Evolutionary conservation across 2,797 vertebrate species (phyloP).

Genomic region (Mus caroli): DNA sequence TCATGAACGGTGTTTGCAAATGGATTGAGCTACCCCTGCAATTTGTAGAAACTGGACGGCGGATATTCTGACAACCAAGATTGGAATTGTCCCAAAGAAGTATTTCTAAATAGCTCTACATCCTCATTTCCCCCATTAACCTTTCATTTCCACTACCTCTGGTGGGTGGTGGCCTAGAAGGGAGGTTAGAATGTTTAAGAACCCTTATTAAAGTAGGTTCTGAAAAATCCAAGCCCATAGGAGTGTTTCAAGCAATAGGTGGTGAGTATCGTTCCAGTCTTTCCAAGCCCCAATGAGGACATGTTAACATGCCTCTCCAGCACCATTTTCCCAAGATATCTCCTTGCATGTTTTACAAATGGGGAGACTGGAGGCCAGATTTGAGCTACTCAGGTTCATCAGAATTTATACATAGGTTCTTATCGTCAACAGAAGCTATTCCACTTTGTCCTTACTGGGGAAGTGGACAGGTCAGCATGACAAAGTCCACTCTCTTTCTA

Average conservation of each 20-base stretch:
- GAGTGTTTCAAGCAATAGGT: not conserved
- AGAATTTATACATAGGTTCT: not conserved
- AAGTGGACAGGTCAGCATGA: not conserved
- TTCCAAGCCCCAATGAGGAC: too few relatives aligned
- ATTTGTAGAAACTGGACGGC: not conserved
- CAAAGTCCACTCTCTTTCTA: not conserved
- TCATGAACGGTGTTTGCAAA: not conserved
- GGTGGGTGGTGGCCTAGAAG: not conserved
- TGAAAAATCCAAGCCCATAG: not conserved
- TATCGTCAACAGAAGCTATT: not conserved
- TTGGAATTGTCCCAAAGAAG: not conserved
- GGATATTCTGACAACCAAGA: not conserved
- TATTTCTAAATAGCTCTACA: not conserved
- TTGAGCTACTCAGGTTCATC: not conserved
- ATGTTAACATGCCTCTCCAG: fast-evolving
- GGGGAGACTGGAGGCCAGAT: not conserved
- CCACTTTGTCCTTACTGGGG: too few relatives aligned
- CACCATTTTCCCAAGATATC: too few relatives aligned
- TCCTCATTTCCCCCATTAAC: not conserved
- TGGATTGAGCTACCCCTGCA: not conserved
- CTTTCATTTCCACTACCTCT: not conserved
- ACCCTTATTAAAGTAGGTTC: not conserved
- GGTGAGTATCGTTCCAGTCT: too few relatives aligned
- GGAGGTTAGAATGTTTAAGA: not conserved
- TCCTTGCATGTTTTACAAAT: not conserved